Conservation (phyloP, 2,888 invertebrate genomes). For the Girardia tigrina region DNA sequence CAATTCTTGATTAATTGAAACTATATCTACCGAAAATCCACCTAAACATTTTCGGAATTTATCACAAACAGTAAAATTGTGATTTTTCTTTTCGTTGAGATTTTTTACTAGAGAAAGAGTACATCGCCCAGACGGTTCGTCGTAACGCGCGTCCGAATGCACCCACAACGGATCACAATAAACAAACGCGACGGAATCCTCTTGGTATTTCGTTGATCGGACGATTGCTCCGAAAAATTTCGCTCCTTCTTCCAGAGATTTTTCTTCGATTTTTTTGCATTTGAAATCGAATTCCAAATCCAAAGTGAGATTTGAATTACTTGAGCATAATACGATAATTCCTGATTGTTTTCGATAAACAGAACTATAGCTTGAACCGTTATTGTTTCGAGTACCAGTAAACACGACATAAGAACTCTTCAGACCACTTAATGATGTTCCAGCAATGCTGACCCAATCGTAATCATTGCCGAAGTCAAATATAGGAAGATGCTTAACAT, state of each 20-base stretch:
- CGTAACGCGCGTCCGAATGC: background rate
- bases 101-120: background rate
- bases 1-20: background rate
- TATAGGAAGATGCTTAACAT: background rate
- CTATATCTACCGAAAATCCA: background rate
- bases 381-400: background rate
- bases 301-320: background rate
- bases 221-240: background rate
- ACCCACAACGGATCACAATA: background rate
- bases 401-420: background rate
- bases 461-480: constrained; percentile 1
- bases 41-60: constrained; percentile 7
- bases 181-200: background rate
- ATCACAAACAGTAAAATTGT: background rate
- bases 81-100: background rate
- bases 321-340: background rate
- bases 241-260: background rate
- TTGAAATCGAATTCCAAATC: background rate
- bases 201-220: background rate
- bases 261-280: background rate
- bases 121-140: background rate
- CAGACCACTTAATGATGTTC: background rate
- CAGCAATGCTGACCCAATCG: background rate
- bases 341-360: background rate
- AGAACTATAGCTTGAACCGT: background rate